A percentile compares a stretch with the other conserved stretches of the same genome.
These are phyloP conservation scores for Rambutsinella grinnellia DNA, from an alignment of 2,888 invertebrate species.

Conservation along the genomic window DNA sequence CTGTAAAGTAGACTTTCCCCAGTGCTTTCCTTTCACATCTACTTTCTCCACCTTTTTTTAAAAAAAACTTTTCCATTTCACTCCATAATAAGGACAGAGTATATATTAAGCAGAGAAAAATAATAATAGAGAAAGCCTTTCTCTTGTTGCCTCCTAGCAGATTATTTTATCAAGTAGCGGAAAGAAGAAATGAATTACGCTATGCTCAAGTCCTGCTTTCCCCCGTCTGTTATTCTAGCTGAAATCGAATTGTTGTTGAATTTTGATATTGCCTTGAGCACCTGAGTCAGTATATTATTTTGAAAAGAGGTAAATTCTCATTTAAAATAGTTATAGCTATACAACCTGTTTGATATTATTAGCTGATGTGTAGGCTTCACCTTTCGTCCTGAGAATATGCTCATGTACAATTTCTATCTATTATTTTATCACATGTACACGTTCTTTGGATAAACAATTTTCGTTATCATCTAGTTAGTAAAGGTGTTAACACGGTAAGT, in stretches of 20 bases:
- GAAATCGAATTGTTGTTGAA: neutral
- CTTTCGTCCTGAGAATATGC: too few relatives aligned
- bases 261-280: neutral
- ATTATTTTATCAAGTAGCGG: slow-evolving; percentile 22
- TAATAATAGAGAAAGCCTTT: neutral
- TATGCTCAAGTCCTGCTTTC: neutral
- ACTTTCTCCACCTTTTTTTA: slow-evolving; percentile 21
- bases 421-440: too few relatives aligned
- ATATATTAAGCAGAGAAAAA: neutral
- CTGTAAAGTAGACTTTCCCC: neutral
- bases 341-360: slow-evolving; percentile 22
- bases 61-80: slow-evolving; percentile 12
- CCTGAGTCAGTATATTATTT: neutral
- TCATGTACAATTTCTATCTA: too few relatives aligned
- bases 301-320: neutral
- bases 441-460: too few relatives aligned
- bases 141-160: slow-evolving; percentile 17
- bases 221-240: neutral
- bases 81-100: neutral
- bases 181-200: neutral
- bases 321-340: slow-evolving; percentile 12
- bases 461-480: too few relatives aligned
- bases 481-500: too few relatives aligned
- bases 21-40: neutral
- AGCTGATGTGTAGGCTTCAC: too few relatives aligned